Evolutionary conservation across 2,113 vertebrate species (phyloP), one percentile per base, ranked within the genome.

Genomic region (Nyctibius bracteatus): DNA sequence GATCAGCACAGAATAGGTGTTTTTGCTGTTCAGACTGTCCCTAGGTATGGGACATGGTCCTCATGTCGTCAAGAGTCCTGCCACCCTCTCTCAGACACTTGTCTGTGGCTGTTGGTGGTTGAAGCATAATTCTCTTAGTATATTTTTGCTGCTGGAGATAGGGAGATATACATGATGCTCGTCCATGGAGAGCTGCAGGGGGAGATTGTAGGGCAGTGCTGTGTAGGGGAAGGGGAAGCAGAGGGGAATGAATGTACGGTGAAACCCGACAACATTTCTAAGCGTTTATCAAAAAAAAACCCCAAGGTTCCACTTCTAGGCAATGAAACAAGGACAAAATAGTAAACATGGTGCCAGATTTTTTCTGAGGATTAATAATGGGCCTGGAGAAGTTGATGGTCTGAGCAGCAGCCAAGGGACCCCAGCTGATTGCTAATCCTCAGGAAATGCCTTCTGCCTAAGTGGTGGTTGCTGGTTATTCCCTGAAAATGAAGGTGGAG

Each of bases 361-460:
- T 73, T 81, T 94, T 54, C 89, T 78, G 77, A 65, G 85, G 80
- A 94, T 94, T 96, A 97, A 93, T 97, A 92, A 79, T 44, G 77
- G 67, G 46, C n/a, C 83, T 86, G 83, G 73, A 83, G 88, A 91
- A 92, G 73, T 37, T 58, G 94, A 90, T 91, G 71, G 86, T 51
- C 86, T 91, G 81, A 92, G 83, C 88, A 94, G 89, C 82, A 95
- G 77, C 93, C 77, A 68, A 2, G 1, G 44, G 82, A 88, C 87
- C 68, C 92, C 70, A 16, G 73, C 80, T 95, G 80, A 94, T 94
- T 65, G 67, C 87, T 96, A 96, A 97, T 97, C 94, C 94, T 93
- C 85, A 97, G 94, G 92, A 96, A 97, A 95, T 97, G 80, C 91
- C 73, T 95, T 95, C 62, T 94, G n/a, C 74, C 47, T 86, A 92